Evolutionary conservation across 1,140 invertebrate genomes (phyloP).

Genomic region (Lamellibrachia luymesi): DNA sequence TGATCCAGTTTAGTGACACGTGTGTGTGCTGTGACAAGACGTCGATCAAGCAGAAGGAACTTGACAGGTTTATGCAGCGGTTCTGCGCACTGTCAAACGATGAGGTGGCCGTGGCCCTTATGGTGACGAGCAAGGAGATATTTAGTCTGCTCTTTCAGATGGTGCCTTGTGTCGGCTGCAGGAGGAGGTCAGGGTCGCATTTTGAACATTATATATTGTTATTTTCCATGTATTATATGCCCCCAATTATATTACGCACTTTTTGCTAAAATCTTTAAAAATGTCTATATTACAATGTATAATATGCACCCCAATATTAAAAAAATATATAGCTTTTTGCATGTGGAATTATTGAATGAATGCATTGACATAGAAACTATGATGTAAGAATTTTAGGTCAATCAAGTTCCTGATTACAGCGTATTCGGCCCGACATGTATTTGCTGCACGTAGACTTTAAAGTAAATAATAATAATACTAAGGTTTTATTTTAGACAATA

Average conservation of each 20-base stretch:
- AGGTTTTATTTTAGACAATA: too few relatives aligned
- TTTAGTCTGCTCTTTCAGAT: conserved; percentile 79
- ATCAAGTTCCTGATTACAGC: too few relatives aligned
- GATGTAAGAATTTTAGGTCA: too few relatives aligned
- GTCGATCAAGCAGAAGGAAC: conserved; percentile 71
- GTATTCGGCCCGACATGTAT: too few relatives aligned
- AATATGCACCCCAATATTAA: too few relatives aligned
- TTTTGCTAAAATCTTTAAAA: too few relatives aligned
- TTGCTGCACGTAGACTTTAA: too few relatives aligned
- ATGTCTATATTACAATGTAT: too few relatives aligned
- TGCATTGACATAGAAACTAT: too few relatives aligned
- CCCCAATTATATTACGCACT: too few relatives aligned
- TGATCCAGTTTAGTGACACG: conserved; percentile 82
- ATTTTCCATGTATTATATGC: conserved; percentile 12
- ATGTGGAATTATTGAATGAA: too few relatives aligned
- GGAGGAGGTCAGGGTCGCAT: conserved; percentile 70
- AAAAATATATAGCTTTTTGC: conserved; percentile 7
- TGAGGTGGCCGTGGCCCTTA: conserved; percentile 76
- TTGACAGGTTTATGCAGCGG: conserved; percentile 80
- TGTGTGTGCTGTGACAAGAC: conserved; percentile 73
- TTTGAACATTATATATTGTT: conserved; percentile 6
- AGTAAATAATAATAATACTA: too few relatives aligned
- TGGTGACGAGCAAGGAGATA: conserved; percentile 79
- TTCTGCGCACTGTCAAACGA: conserved; percentile 73
- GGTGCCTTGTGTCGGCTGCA: conserved; percentile 88